These are phyloP conservation scores for Ganaspis sp. DNA, from an alignment of 1,140 invertebrate species.

Conservation along the genomic window DNA sequence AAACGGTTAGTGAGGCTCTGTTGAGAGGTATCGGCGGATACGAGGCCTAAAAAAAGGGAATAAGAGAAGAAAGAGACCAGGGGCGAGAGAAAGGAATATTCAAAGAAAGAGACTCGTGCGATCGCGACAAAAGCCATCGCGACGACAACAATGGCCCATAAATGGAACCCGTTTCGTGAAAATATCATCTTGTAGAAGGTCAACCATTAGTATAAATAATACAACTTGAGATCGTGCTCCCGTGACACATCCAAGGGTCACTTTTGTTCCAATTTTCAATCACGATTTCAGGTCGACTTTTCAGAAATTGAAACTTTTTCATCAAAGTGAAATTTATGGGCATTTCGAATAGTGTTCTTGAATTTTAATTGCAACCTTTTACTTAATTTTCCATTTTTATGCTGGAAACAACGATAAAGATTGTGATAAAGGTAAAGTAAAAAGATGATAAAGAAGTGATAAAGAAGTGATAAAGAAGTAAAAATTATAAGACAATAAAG, in stretches of 20 bases:
- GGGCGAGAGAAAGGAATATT: slow-evolving; percentile 44
- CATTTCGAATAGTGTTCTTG: too few species aligned
- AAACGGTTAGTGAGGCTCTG: slow-evolving; percentile 47
- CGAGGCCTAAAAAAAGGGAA: slow-evolving; percentile 43
- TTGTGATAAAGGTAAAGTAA: too few species aligned
- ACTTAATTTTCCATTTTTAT: too few species aligned
- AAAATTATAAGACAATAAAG: too few species aligned
- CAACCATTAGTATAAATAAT: slow-evolving; percentile 37
- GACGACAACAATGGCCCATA: slow-evolving; percentile 49
- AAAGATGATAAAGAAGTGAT: too few species aligned
- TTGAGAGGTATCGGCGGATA: slow-evolving; percentile 44
- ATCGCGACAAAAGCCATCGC: slow-evolving; percentile 43
- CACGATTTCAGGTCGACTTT: too few species aligned
- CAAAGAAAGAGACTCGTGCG: slow-evolving; percentile 41
- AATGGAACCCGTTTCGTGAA: slow-evolving; percentile 41
- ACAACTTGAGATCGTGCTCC: background rate
- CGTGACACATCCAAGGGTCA: background rate
- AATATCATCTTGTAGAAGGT: slow-evolving; percentile 42
- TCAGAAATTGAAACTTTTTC: too few species aligned
- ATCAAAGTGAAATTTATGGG: too few species aligned
- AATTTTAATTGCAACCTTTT: too few species aligned
- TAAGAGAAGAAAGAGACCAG: slow-evolving; percentile 36
- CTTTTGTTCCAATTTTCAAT: slow-evolving; percentile 4
- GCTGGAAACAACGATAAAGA: too few species aligned
- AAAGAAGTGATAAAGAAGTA: too few species aligned